Percentiles rank a stretch among this genome's conserved stretches.
These are phyloP conservation scores for Microctonus hyperodae DNA, from an alignment of 2,888 invertebrate species.

Conservation along the genomic window DNA sequence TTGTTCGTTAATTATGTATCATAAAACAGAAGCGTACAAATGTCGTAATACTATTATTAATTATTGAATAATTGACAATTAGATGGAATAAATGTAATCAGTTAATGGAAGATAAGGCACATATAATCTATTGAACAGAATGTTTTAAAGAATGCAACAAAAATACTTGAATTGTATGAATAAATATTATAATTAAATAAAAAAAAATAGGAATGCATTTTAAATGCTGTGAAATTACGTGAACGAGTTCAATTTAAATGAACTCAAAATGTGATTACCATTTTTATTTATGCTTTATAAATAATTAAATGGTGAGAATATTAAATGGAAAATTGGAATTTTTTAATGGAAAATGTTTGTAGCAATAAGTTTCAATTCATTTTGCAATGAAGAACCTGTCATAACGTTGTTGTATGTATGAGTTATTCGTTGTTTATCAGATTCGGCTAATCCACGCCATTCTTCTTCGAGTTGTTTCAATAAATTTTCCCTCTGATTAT, in stretches of 20 bases:
- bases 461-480: slow-evolving; percentile 53
- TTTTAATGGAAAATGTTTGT: slow-evolving; percentile 3
- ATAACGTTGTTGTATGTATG: slow-evolving; percentile 45
- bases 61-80: not conserved
- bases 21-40: not conserved
- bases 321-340: not conserved
- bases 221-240: not conserved
- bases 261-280: not conserved
- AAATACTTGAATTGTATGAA: not conserved
- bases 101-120: not conserved
- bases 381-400: slow-evolving; percentile 40
- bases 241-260: not conserved
- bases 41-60: not conserved
- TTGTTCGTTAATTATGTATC: not conserved
- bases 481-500: slow-evolving; percentile 44
- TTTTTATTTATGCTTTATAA: not conserved
- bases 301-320: not conserved
- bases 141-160: not conserved
- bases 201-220: not conserved
- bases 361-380: slow-evolving; percentile 38
- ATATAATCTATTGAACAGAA: not conserved
- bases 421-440: slow-evolving; percentile 51
- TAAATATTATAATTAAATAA: not conserved
- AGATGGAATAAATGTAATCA: not conserved
- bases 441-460: slow-evolving; percentile 51